Conservation (phyloP, 64 coral and sea anemone species). For the Stichodactyla mertensii region DNA sequence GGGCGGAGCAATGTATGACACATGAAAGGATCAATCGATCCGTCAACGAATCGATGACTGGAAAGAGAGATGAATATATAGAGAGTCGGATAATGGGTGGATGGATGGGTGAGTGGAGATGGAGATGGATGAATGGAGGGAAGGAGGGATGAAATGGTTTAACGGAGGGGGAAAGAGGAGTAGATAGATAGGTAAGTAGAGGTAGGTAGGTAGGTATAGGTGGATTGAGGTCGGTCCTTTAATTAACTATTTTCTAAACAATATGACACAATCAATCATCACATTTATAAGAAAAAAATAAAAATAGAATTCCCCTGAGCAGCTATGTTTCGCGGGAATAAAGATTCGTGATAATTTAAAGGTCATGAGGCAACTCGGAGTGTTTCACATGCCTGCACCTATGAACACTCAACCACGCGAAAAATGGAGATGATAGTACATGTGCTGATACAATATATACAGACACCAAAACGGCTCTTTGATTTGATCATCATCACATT, state of each 20-base stretch:
- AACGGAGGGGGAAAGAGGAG: not conserved
- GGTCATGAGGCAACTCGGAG: not conserved
- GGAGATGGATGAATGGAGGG: too few species aligned
- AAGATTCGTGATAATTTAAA: not conserved
- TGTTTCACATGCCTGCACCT: not conserved
- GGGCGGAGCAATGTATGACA: not conserved
- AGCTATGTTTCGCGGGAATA: not conserved
- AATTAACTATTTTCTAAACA: too few species aligned
- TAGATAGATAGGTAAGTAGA: not conserved
- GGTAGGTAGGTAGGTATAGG: not conserved
- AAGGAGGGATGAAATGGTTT: not conserved
- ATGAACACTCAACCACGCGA: not conserved
- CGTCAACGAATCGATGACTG: not conserved
- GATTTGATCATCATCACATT: conserved; percentile 1
- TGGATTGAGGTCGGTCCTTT: not conserved
- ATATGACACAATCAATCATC: not conserved
- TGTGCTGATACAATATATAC: not conserved
- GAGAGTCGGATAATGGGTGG: not conserved
- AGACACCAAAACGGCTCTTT: not conserved
- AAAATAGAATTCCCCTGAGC: not conserved
- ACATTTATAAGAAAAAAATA: too few species aligned
- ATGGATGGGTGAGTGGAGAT: not conserved
- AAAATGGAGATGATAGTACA: not conserved
- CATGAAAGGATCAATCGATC: not conserved
- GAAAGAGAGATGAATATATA: not conserved